Evolutionary conservation across 2,797 vertebrate genomes (phyloP).

Genomic region (Danio jaintianensis): DNA sequence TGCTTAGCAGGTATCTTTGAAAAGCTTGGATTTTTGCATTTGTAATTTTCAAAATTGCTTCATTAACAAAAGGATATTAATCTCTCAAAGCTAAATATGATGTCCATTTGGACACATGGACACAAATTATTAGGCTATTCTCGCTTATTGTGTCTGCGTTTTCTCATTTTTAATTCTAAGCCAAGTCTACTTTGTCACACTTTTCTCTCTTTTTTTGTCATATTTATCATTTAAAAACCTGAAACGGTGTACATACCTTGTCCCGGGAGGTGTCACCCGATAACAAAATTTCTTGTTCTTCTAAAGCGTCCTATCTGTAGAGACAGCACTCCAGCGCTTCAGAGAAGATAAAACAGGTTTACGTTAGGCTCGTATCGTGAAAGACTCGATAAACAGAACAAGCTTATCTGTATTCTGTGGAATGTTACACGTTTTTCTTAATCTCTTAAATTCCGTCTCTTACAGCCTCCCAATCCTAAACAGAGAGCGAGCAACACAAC

Average conservation of each 20-base stretch:
- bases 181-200: not conserved
- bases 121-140: not conserved
- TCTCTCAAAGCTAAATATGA: not conserved
- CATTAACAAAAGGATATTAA: not conserved
- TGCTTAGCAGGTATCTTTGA: slow-evolving; percentile 1
- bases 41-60: not conserved
- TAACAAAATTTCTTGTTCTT: slow-evolving; percentile 22
- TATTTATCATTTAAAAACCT: slow-evolving; percentile 20
- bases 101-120: too few species aligned
- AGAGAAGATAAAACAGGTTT: slow-evolving; percentile 26
- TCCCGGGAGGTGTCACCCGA: slow-evolving; percentile 23
- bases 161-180: not conserved
- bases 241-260: not conserved
- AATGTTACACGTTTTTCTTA: slow-evolving; percentile 19
- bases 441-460: slow-evolving; percentile 6
- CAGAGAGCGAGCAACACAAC: not conserved
- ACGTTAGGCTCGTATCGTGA: slow-evolving; percentile 4
- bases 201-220: not conserved
- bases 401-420: slow-evolving; percentile 18
- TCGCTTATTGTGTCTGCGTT: not conserved
- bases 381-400: slow-evolving; percentile 19
- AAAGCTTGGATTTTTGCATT: not conserved
- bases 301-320: slow-evolving; percentile 12
- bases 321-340: slow-evolving; percentile 13
- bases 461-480: not conserved